phyloP scores from a whole-genome alignment of 2,888 invertebrate genomes.

The Mellilla xanthometata region DNA sequence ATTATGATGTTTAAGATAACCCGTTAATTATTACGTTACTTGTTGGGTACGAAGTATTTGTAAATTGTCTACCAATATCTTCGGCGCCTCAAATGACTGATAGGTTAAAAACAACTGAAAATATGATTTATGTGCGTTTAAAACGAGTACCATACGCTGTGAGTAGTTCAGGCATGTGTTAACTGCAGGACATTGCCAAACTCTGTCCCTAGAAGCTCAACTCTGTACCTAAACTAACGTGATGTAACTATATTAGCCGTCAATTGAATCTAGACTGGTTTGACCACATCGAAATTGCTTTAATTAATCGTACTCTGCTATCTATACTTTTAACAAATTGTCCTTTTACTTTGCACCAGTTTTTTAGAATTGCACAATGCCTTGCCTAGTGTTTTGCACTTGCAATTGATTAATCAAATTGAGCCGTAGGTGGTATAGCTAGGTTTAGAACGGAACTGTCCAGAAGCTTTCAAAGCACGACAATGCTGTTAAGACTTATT shows the following conservation, averaged over 20 bases:
- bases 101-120: background rate
- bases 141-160: no score
- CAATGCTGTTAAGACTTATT: constrained; percentile 12
- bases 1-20: no score
- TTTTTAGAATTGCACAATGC: constrained; percentile 1
- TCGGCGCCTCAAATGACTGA: background rate
- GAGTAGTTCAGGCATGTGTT: background rate
- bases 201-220: constrained; percentile 8
- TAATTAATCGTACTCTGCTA: constrained; percentile 16
- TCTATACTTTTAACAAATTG: constrained; percentile 12
- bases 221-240: constrained; percentile 6
- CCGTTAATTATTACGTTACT: no score
- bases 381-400: background rate
- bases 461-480: constrained; percentile 9
- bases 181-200: constrained; percentile 17
- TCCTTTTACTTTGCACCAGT: constrained; percentile 6
- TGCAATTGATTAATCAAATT: background rate
- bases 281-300: constrained; percentile 16
- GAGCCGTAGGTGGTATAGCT: background rate
- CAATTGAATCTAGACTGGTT: constrained; percentile 17
- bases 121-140: no score
- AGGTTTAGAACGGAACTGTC: constrained; percentile 13
- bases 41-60: background rate
- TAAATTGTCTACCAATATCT: background rate
- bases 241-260: constrained; percentile 16